A percentile compares a stretch with the other conserved stretches of the same genome.
These are phyloP conservation scores for Myopa testacea DNA, from an alignment of 2,888 invertebrate species.

Conservation along the genomic window DNA sequence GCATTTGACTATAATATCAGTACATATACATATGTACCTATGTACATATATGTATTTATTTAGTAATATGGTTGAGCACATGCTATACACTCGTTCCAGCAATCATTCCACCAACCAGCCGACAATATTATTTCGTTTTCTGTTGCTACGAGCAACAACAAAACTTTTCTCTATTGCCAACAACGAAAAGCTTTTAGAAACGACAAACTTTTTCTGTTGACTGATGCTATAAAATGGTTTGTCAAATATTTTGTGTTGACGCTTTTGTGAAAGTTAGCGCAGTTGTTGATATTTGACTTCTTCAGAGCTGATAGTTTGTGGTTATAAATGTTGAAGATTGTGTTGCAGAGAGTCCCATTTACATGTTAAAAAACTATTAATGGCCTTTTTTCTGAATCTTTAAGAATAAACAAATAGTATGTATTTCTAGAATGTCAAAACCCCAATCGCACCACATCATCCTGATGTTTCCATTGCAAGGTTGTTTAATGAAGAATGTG, in stretches of 20 bases:
- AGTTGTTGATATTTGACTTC: background rate
- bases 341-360: background rate
- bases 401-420: no score
- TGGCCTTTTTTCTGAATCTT: no score
- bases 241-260: constrained; percentile 15
- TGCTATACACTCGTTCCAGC: background rate
- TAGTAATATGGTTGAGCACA: no score
- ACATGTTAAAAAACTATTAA: no score
- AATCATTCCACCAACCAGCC: background rate
- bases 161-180: background rate
- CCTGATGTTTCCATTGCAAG: no score
- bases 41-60: no score
- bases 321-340: background rate
- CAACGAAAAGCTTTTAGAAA: constrained; percentile 22
- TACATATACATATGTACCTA: no score
- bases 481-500: no score
- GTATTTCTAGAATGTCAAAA: no score
- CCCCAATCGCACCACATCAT: no score
- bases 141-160: background rate
- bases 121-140: background rate
- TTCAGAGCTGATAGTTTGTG: constrained; percentile 6
- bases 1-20: no score
- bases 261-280: background rate
- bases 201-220: constrained; percentile 13
- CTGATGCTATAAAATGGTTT: constrained; percentile 16